Percentiles rank a stretch among this genome's conserved stretches.
phyloP scores from a whole-genome alignment of 2,113 vertebrate species.

The Labrus mixtus region DNA sequence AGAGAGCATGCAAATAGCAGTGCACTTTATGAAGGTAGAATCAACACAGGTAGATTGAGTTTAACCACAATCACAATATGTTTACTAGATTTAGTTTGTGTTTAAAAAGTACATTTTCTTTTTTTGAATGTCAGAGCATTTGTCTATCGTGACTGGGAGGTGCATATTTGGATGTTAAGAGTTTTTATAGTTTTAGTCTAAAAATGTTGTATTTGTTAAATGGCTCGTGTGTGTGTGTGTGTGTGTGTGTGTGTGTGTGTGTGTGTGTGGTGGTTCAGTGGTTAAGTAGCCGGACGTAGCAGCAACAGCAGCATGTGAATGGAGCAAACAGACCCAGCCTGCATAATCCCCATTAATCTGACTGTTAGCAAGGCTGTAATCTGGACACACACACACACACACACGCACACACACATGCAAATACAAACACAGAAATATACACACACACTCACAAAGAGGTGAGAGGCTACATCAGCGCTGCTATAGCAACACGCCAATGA shows the following conservation, averaged over 20 bases:
- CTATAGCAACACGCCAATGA: slow-evolving; percentile 5
- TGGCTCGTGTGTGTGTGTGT: slow-evolving; percentile 2
- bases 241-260: slow-evolving; percentile 1
- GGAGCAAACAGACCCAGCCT: slow-evolving; percentile 34
- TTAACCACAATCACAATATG: slow-evolving; percentile 40
- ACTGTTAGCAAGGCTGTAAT: slow-evolving; percentile 70
- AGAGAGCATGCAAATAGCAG: slow-evolving; percentile 53
- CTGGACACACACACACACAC: slow-evolving; percentile 47
- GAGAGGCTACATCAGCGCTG: slow-evolving; percentile 19
- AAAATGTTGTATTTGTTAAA: not conserved
- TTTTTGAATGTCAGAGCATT: too few species aligned
- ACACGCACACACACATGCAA: slow-evolving; percentile 32
- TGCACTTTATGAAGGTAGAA: slow-evolving; percentile 26
- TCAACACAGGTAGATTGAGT: slow-evolving; percentile 51
- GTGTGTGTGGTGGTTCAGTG: not conserved
- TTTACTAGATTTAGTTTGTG: not conserved
- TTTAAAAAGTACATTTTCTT: too few species aligned
- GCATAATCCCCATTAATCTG: slow-evolving; percentile 75
- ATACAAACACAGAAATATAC: not conserved
- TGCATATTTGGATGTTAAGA: too few species aligned
- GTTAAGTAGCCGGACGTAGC: slow-evolving; percentile 19
- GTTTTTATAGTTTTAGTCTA: too few species aligned
- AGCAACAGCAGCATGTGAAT: slow-evolving; percentile 54
- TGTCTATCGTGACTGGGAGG: too few species aligned
- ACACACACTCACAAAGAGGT: slow-evolving; percentile 26